Percentiles rank a stretch among this genome's conserved stretches.
These are phyloP conservation scores for Marisa cornuarietis DNA, from an alignment of 1,140 invertebrate genomes.

Conservation along the genomic window DNA sequence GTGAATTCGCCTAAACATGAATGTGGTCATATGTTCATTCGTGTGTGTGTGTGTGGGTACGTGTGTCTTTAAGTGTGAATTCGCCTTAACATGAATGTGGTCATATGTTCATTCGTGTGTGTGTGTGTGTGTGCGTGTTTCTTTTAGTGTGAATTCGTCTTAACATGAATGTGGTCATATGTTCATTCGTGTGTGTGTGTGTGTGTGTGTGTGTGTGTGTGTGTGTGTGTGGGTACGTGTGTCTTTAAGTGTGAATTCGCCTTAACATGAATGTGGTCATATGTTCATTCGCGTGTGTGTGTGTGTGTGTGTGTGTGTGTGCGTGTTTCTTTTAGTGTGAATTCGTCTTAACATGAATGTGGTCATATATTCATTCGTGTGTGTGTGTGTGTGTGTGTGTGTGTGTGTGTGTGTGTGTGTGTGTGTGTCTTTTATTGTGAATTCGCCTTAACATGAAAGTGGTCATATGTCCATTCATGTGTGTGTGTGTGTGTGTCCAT, in stretches of 20 bases:
- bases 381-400: neutral
- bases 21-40: too few species aligned
- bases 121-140: neutral
- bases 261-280: too few species aligned
- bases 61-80: too few species aligned
- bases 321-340: too few species aligned
- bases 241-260: too few species aligned
- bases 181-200: neutral
- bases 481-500: neutral
- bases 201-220: neutral
- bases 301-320: neutral
- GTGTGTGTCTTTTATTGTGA: too few species aligned
- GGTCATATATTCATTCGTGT: neutral
- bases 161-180: too few species aligned
- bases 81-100: too few species aligned
- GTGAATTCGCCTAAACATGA: too few species aligned
- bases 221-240: neutral
- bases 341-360: too few species aligned
- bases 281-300: neutral
- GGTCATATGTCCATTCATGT: neutral
- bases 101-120: neutral
- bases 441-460: too few species aligned
- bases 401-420: neutral
- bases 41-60: neutral
- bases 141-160: too few species aligned